A percentile compares a stretch with the other conserved stretches of the same genome.
Conservation (phyloP, 2,113 vertebrate genomes). For the Amphiprion percula region DNA sequence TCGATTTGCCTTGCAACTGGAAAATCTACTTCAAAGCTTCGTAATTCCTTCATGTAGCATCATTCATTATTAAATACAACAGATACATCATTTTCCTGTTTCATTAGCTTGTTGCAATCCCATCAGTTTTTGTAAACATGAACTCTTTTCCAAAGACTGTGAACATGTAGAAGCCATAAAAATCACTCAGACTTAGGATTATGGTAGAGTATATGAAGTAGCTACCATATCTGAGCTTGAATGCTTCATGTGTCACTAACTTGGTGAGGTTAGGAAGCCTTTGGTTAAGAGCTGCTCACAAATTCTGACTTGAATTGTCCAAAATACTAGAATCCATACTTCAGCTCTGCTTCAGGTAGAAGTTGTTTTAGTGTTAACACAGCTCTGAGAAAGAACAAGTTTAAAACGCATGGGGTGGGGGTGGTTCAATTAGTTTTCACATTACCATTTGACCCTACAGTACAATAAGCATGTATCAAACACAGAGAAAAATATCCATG, state of each 20-base stretch:
- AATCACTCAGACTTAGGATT: slow-evolving; percentile 4
- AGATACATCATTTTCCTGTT: slow-evolving; percentile 10
- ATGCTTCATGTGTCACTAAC: slow-evolving; percentile 14
- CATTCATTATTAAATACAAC: slow-evolving; percentile 35
- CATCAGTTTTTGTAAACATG: slow-evolving; percentile 32
- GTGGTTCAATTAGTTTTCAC: slow-evolving; percentile 52
- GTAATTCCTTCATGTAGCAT: slow-evolving; percentile 52
- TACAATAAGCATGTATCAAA: slow-evolving; percentile 78
- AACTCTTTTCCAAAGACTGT: slow-evolving; percentile 33
- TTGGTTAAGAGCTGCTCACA: slow-evolving; percentile 25
- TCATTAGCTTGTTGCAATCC: slow-evolving; percentile 16
- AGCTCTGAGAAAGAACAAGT: slow-evolving; percentile 33
- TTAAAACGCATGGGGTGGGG: slow-evolving; percentile 22
- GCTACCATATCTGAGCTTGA: slow-evolving; percentile 22
- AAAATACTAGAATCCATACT: slow-evolving; percentile 5
- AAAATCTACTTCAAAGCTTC: slow-evolving; percentile 12
- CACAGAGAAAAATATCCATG: slow-evolving; percentile 61
- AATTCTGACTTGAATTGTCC: slow-evolving; percentile 27
- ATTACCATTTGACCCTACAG: slow-evolving; percentile 71
- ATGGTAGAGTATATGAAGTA: slow-evolving; percentile 4
- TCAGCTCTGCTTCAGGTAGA: slow-evolving; percentile 41
- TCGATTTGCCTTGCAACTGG: slow-evolving; percentile 7
- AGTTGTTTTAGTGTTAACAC: slow-evolving; percentile 45
- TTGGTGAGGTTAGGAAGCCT: slow-evolving; percentile 1
- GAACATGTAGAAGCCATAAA: slow-evolving; percentile 4